phyloP scores from a whole-genome alignment of 2,113 vertebrate species.

The Todiramphus chloris region DNA sequence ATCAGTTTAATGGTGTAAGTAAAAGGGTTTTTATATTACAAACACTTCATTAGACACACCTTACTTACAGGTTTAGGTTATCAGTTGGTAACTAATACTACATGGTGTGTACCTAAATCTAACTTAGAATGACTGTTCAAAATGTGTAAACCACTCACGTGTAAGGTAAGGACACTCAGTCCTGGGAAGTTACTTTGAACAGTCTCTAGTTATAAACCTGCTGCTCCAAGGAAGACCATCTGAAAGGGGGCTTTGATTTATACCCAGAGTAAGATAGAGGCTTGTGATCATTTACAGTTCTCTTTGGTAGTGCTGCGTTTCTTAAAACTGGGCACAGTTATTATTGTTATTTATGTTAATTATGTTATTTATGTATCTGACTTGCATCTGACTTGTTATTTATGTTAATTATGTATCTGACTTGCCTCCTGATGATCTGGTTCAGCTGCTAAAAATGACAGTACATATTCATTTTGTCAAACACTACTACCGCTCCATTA shows the following conservation, averaged over 20 bases:
- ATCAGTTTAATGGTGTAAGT: too few species aligned
- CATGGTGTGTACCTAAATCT: not conserved
- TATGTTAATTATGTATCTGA: not conserved
- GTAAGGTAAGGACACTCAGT: not conserved
- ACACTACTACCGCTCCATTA: not conserved
- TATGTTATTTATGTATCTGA: too few species aligned
- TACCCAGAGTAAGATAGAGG: not conserved
- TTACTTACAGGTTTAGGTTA: not conserved
- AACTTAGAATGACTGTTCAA: not conserved
- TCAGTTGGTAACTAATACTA: not conserved
- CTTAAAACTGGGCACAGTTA: not conserved
- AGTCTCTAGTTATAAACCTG: not conserved
- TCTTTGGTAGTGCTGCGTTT: not conserved
- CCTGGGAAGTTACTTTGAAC: not conserved
- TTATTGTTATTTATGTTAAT: too few species aligned
- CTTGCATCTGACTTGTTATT: not conserved
- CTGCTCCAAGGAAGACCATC: not conserved
- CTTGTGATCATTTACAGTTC: not conserved
- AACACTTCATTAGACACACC: not conserved
- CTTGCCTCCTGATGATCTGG: not conserved
- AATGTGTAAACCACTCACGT: not conserved
- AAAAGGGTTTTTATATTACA: not conserved
- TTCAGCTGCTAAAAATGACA: not conserved
- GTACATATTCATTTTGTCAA: not conserved
- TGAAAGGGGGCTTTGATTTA: not conserved